These are phyloP conservation scores for Sipha maydis DNA, from an alignment of 2,888 invertebrate genomes.

Conservation along the genomic window DNA sequence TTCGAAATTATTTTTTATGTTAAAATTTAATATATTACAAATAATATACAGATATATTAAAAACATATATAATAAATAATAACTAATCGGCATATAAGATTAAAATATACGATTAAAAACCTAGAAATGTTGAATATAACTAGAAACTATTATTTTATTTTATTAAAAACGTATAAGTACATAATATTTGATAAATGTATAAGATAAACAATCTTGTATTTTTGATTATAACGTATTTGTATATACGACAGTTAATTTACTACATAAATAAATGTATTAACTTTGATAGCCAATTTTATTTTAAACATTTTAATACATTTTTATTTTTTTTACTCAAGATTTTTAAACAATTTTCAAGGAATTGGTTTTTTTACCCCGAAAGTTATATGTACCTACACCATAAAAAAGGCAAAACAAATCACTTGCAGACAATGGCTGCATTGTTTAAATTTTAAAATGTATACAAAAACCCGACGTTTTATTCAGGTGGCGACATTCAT, in stretches of 20 bases:
- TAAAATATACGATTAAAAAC: background rate
- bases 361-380: background rate
- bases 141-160: background rate
- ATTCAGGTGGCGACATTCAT: constrained; percentile 38
- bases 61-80: background rate
- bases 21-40: background rate
- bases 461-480: constrained; percentile 46
- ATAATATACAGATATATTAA: too few species aligned
- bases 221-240: background rate
- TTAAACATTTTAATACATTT: background rate
- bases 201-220: background rate
- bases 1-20: background rate
- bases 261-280: constrained; percentile 3
- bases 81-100: background rate
- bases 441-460: constrained; percentile 29
- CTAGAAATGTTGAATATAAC: background rate
- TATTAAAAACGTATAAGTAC: background rate
- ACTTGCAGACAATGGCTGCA: constrained; percentile 16
- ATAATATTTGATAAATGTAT: background rate
- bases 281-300: constrained; percentile 1
- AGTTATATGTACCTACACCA: background rate
- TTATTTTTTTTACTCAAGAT: background rate
- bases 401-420: constrained; percentile 24
- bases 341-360: background rate
- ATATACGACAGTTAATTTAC: background rate